Base-by-base conservation (phyloP, 2,888 invertebrate species). In the Pyrrhosoma nymphula region DNA sequence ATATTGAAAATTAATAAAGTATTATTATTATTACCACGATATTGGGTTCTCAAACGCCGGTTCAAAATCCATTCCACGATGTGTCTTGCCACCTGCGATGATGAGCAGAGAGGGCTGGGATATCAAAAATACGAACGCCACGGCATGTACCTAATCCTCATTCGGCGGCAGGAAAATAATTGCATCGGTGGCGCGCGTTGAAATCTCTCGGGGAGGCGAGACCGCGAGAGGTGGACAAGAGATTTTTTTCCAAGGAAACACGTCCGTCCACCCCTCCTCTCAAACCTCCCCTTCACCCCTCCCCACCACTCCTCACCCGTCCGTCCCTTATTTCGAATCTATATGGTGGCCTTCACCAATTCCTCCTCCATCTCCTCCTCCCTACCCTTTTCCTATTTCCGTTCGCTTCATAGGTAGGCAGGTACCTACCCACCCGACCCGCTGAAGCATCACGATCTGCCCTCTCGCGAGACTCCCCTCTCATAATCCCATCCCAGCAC, bases 391-490 rank as follows among this genome's bases (percentile, higher is more conserved):
- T 35, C 82, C 82, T 30, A 82, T 82, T 82, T 82, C 82, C 82
- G 82, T 26, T 82, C 82, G 23, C 82, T 30, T 18, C 30, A 2
- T 82, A 12, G 16, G 30, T 14, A 14, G 30, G 47, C 47, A 47
- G 47, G 47, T 47, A 47, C 47, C 47, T 35, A 16, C 82, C 82
- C 82, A 35, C 26, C 6, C n/a, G 8, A 20, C 60, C 60, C 90
- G 12, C 69, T n/a, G n/a, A 47, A 60, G 47, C 93, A 63, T 93
- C 93, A 93, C 93, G 93, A 93, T 47, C 47, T 55, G 69, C 63
- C 39, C 60, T 60, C 60, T 47, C 47, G 47, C 8, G 47, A 47
- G 47, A 47, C 47, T 60, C 60, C 60, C 30, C 35, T 55, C 82
- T 63, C 91, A 60, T 14, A 20, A 39, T 14, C 35, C 18, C 14